A percentile compares a stretch with the other conserved stretches of the same genome.
These are phyloP conservation scores for Drosophila rufa DNA, from an alignment of 1,140 invertebrate species.

Conservation along the genomic window DNA sequence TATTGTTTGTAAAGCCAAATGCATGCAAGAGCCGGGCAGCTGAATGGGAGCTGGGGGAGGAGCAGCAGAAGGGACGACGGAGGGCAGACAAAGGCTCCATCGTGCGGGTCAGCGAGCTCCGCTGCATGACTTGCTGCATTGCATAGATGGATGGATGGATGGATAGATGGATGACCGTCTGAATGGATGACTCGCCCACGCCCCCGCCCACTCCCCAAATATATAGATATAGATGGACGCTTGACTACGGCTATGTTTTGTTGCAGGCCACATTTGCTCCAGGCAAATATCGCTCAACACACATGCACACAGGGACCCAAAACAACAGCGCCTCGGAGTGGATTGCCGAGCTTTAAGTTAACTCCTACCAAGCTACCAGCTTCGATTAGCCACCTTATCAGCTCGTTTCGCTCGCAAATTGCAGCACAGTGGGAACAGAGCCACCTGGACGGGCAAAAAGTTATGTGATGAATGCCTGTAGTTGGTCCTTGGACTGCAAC, in stretches of 20 bases:
- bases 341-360: slow-evolving; percentile 46
- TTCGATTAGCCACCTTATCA: slow-evolving; percentile 45
- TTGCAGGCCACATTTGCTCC: slow-evolving; percentile 68
- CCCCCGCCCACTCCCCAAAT: slow-evolving; percentile 16
- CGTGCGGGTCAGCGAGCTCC: slow-evolving; percentile 80
- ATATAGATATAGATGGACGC: slow-evolving; percentile 59
- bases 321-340: slow-evolving; percentile 51
- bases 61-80: slow-evolving; percentile 9
- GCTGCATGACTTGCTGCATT: slow-evolving; percentile 82
- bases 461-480: slow-evolving; percentile 73
- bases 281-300: slow-evolving; percentile 55
- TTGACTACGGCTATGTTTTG: slow-evolving; percentile 62
- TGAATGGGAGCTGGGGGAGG: slow-evolving; percentile 5
- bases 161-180: slow-evolving; percentile 60
- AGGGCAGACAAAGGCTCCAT: slow-evolving; percentile 72
- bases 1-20: slow-evolving; percentile 82
- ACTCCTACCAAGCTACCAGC: slow-evolving; percentile 30
- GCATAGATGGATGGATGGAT: slow-evolving; percentile 78
- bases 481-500: slow-evolving; percentile 56
- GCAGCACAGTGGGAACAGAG: slow-evolving; percentile 32
- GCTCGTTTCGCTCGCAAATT: slow-evolving; percentile 46
- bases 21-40: slow-evolving; percentile 71
- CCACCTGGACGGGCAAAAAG: slow-evolving; percentile 40
- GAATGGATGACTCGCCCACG: slow-evolving; percentile 52
- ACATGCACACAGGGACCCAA: slow-evolving; percentile 23